A percentile compares a stretch with the other conserved stretches of the same genome.
phyloP scores from a whole-genome alignment of 2,888 invertebrate genomes.

The Dione juno region DNA sequence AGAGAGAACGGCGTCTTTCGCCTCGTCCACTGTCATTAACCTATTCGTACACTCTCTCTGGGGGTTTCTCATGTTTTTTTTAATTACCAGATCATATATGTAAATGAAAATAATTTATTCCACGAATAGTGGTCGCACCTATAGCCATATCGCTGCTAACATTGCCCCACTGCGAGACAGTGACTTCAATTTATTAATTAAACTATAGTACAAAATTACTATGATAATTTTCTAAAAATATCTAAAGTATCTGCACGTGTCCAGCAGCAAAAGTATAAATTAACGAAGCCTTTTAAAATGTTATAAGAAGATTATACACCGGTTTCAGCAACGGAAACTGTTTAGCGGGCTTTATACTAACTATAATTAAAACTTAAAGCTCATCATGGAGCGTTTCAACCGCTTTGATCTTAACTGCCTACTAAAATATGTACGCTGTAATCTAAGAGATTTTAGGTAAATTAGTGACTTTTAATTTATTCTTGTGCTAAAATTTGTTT shows the following conservation, averaged over 20 bases:
- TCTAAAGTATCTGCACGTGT: neutral
- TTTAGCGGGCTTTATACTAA: slow-evolving; percentile 30
- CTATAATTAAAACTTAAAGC: slow-evolving; percentile 36
- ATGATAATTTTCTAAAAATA: neutral
- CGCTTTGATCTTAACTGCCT: slow-evolving; percentile 28
- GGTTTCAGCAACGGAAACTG: slow-evolving; percentile 27
- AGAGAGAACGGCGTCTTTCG: no score
- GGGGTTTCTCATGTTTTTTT: no score
- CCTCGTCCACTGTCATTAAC: no score
- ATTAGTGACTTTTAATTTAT: neutral
- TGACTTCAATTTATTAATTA: neutral
- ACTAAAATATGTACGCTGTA: slow-evolving; percentile 28
- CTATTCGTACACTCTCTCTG: no score
- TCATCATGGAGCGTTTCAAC: slow-evolving; percentile 31
- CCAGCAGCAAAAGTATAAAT: slow-evolving; percentile 7
- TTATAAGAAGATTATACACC: slow-evolving; percentile 33
- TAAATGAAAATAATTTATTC: no score
- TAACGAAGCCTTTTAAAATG: slow-evolving; percentile 21
- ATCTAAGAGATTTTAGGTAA: neutral
- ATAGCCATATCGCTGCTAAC: no score
- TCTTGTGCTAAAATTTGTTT: neutral
- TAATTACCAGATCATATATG: no score
- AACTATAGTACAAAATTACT: neutral
- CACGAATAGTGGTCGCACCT: no score
- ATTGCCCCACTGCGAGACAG: neutral